phyloP scores from a whole-genome alignment of 2,113 vertebrate species.

The Murina feae region DNA sequence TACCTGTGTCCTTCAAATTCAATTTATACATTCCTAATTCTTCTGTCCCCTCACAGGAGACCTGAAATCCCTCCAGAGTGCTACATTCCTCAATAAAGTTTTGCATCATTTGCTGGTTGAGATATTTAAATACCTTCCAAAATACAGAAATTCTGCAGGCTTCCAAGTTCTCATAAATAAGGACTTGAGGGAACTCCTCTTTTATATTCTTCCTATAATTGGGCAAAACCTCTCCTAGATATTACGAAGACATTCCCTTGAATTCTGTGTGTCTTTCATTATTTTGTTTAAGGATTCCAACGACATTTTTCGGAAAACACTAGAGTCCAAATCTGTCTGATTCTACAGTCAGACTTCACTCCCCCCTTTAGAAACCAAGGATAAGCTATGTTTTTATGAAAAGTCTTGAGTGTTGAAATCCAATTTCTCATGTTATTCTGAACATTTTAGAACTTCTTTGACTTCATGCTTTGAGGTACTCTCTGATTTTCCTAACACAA shows the following conservation, averaged over 20 bases:
- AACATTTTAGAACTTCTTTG: not conserved
- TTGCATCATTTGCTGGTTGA: not conserved
- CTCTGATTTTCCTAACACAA: not conserved
- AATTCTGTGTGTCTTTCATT: not conserved
- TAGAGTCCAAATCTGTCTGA: not conserved
- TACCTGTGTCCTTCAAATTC: not conserved
- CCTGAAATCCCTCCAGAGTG: fast-evolving
- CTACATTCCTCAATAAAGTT: not conserved
- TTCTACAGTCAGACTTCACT: not conserved
- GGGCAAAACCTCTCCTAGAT: not conserved
- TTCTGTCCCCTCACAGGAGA: not conserved
- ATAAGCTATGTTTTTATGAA: not conserved
- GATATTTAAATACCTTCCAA: not conserved
- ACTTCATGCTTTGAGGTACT: not conserved
- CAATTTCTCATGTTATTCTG: not conserved
- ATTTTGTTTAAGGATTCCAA: not conserved
- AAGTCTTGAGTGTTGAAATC: not conserved
- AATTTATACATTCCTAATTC: not conserved
- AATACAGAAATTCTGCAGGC: too few species aligned
- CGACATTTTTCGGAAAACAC: not conserved
- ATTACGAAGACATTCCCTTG: not conserved
- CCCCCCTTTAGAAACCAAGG: not conserved
- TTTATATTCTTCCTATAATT: not conserved
- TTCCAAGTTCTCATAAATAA: not conserved
- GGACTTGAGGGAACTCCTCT: not conserved